These are phyloP conservation scores for Phrixothrix hirtus DNA, from an alignment of 2,888 invertebrate genomes.

Conservation along the genomic window DNA sequence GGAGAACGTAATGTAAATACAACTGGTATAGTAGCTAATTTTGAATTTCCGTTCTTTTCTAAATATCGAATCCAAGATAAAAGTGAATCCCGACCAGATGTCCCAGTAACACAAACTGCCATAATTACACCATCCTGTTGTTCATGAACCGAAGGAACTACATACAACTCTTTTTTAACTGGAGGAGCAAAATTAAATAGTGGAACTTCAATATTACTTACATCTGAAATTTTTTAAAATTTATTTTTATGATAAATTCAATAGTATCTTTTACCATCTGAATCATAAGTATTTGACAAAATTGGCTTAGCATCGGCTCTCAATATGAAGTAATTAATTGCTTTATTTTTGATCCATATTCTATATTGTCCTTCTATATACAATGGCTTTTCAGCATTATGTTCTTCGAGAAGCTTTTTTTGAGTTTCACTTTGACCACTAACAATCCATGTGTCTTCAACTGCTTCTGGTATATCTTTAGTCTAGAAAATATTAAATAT, in stretches of 20 bases:
- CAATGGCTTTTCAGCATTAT: conserved; percentile 65
- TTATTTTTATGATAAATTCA: not conserved
- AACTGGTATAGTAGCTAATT: conserved; percentile 74
- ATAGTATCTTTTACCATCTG: conserved; percentile 63
- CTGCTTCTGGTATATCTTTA: conserved; percentile 70
- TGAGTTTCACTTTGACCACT: conserved; percentile 84
- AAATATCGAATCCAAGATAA: conserved; percentile 88
- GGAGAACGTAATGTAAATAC: conserved; percentile 79
- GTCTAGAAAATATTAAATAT: too few relatives aligned
- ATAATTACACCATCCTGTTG: conserved; percentile 91
- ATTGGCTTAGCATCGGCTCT: conserved; percentile 68
- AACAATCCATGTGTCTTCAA: conserved; percentile 91
- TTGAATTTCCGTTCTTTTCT: conserved; percentile 75
- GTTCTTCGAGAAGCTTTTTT: conserved; percentile 67
- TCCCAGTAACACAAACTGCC: conserved; percentile 88
- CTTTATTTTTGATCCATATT: conserved; percentile 75
- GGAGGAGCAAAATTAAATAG: conserved; percentile 56
- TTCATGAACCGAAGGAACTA: conserved; percentile 77
- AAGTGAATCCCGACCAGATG: conserved; percentile 86
- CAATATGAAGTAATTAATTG: conserved; percentile 83
- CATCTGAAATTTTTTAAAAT: conserved; percentile 62
- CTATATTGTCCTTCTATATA: conserved; percentile 84
- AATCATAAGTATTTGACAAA: conserved; percentile 59
- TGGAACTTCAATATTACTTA: conserved; percentile 68
- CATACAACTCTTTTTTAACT: conserved; percentile 52